Evolutionary conservation across 2,888 invertebrate genomes (phyloP).

Genomic region (Noctuana brunneofusca): DNA sequence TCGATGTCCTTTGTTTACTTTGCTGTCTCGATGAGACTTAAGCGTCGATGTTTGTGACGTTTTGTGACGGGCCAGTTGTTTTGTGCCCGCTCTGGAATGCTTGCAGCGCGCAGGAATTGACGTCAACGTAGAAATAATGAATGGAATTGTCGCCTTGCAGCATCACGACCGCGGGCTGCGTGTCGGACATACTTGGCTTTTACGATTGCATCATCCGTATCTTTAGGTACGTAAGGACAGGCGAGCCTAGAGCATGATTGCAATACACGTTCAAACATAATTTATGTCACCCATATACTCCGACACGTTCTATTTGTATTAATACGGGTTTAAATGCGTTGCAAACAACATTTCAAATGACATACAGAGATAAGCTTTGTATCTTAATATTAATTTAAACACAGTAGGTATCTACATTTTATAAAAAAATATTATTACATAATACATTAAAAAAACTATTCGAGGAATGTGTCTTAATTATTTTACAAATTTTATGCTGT

Average conservation of each 20-base stretch:
- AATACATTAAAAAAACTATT: background rate
- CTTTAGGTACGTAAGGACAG: background rate
- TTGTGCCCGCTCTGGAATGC: constrained; percentile 42
- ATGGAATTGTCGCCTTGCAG: constrained; percentile 40
- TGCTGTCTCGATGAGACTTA: constrained; percentile 46
- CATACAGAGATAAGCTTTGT: constrained; percentile 22
- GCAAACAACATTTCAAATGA: constrained; percentile 29
- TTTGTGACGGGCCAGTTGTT: constrained; percentile 44
- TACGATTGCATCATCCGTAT: constrained; percentile 22
- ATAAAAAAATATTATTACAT: constrained; percentile 8
- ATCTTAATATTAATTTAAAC: constrained; percentile 14
- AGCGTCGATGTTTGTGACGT: constrained; percentile 47
- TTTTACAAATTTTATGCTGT: no score
- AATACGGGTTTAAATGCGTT: constrained; percentile 33
- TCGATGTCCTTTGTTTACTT: constrained; percentile 67
- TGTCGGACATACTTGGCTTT: constrained; percentile 19
- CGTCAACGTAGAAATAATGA: constrained; percentile 39
- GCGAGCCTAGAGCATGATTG: constrained; percentile 26
- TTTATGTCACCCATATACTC: constrained; percentile 37
- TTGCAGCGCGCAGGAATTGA: constrained; percentile 30
- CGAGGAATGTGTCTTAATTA: background rate
- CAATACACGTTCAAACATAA: constrained; percentile 30
- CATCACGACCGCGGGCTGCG: constrained; percentile 16
- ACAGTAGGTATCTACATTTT: background rate
- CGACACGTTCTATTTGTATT: constrained; percentile 32